Base-by-base conservation (phyloP, 1,140 invertebrate genomes). In the Drosophila parvula region DNA sequence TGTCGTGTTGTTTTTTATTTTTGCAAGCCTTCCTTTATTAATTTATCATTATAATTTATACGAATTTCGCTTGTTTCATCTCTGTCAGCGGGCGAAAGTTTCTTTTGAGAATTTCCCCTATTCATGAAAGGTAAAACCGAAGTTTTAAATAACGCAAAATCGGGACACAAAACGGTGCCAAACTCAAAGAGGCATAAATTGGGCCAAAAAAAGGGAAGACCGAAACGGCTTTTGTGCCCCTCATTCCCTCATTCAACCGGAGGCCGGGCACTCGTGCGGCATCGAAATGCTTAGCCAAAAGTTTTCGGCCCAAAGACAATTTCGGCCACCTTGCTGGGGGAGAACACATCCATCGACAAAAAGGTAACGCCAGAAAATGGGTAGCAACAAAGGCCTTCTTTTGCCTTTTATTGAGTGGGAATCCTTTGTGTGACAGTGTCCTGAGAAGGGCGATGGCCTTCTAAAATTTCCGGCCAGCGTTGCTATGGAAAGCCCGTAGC, bases 191-290 rank as follows among this genome's bases (percentile, higher is more conserved):
- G 56, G 74, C 59, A 63, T 58, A 74, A 64, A 64, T 61, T 64
- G 36, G 28, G 45, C 8, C 6, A 11, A 11, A 30, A 11, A 30
- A 53, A 40, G 58, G 62, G 73, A 81, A 64, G 65, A 48, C 69
- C 74, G 76, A 67, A 83, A 79, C 48, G 61, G 65, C 48, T 50
- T 78, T 69, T 51, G 27, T 69, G 60, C 11, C 67, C 48, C 36
- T 61, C 60, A 61, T 78, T 81, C 82, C 40, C 28, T 14, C 43
- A 32, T 32, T 60, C 16, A 44, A 57, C 57, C 50, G 41, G 34
- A n/a, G 36, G 27, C 38, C 60, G 60, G 47, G 55, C 79, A 55
- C 74, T 82, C 79, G 79, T 82, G 79, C 79, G 63, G 51, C 75
- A 68, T 48, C 48, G 58, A 59, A 81, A 78, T 74, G 48, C 48